A percentile compares a stretch with the other conserved stretches of the same genome.
phyloP scores from a whole-genome alignment of 2,797 vertebrate genomes.

The Spheniscus humboldti region DNA sequence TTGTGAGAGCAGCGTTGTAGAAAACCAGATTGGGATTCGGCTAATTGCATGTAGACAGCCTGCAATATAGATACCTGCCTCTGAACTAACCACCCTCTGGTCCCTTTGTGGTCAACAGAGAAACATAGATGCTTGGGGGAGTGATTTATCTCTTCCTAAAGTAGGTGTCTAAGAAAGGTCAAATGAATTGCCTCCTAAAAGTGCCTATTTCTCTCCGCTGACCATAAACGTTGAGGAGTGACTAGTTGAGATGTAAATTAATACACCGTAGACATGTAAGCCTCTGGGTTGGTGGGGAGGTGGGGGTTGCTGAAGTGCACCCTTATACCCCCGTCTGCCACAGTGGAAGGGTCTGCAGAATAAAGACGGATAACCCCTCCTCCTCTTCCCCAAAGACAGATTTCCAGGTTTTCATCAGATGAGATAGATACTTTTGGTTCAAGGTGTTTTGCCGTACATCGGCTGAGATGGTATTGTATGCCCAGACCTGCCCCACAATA shows the following conservation, averaged over 20 bases:
- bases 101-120: background rate
- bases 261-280: background rate
- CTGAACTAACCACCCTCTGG: background rate
- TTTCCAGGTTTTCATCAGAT: background rate
- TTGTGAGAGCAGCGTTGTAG: background rate
- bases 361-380: background rate
- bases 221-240: constrained; percentile 14
- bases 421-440: background rate
- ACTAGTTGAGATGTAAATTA: constrained; percentile 17
- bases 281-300: background rate
- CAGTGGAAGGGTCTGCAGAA: background rate
- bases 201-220: background rate
- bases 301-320: background rate
- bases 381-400: background rate
- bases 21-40: background rate
- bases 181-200: constrained; percentile 37
- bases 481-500: background rate
- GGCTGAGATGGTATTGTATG: background rate
- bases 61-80: background rate
- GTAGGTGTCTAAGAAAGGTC: constrained; percentile 24
- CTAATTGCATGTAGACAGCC: background rate
- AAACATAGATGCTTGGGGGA: background rate
- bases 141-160: constrained; percentile 37
- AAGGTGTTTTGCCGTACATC: background rate
- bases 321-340: background rate